Evolutionary conservation across 2,113 vertebrate species (phyloP).

Genomic region (Prinia subflava): DNA sequence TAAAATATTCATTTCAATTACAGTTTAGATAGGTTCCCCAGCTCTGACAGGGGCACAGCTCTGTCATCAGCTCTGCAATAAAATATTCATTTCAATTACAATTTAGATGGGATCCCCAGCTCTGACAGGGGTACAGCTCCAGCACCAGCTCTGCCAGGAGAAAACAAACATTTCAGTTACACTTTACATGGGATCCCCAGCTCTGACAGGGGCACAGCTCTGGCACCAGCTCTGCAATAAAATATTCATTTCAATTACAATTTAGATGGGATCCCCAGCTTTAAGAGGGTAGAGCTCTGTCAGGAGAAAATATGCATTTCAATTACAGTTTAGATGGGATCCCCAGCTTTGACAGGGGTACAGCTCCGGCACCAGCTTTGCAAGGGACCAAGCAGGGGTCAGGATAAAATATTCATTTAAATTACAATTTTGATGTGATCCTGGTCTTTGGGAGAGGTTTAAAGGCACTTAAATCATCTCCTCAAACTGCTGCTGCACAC

Average conservation of each 20-base stretch:
- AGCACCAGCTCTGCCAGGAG: not conserved
- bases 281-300: not conserved
- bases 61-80: not conserved
- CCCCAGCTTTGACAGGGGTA: not conserved
- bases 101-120: not conserved
- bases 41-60: not conserved
- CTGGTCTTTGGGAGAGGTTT: not conserved
- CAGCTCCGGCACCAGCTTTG: not conserved
- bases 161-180: not conserved
- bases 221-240: not conserved
- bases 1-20: not conserved
- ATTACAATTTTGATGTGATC: rapidly evolving
- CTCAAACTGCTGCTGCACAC: not conserved
- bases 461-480: not conserved
- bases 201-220: not conserved
- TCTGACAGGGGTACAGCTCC: not conserved
- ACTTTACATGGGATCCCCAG: not conserved
- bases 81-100: not conserved
- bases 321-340: not conserved
- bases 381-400: not conserved
- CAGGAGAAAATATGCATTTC: not conserved
- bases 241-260: not conserved
- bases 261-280: not conserved
- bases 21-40: not conserved
- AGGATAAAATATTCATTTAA: not conserved